Evolutionary conservation across 2,113 vertebrate species (phyloP).

Genomic region (Amphiprion percula): DNA sequence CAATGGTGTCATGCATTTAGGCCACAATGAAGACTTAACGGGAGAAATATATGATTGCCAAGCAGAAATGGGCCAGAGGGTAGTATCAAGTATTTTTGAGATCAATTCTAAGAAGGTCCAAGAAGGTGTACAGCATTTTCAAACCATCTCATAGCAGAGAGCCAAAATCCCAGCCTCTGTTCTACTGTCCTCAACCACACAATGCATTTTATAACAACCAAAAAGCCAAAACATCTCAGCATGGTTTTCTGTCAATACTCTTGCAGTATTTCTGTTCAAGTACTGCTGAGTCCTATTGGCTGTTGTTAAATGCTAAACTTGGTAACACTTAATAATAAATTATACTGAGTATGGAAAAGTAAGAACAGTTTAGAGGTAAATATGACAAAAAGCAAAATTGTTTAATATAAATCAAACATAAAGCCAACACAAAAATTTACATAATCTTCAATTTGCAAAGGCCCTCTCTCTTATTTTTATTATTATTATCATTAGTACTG

Average conservation of each 20-base stretch:
- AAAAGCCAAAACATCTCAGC: background rate
- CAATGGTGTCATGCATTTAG: constrained; percentile 73
- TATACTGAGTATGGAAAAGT: no score
- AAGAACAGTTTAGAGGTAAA: no score
- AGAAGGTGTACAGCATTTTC: constrained; percentile 26
- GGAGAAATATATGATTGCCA: constrained; percentile 1
- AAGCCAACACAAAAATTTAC: no score
- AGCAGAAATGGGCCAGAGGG: constrained; percentile 45
- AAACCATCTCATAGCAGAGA: constrained; percentile 33
- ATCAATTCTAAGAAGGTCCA: constrained; percentile 27
- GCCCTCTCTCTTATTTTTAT: no score
- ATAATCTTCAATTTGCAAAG: no score
- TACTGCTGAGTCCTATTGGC: background rate
- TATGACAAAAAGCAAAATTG: no score
- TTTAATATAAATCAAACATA: no score
- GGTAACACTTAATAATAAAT: background rate
- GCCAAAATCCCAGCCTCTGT: constrained; percentile 12
- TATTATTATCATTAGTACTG: no score
- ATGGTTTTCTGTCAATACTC: no score
- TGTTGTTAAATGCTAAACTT: background rate
- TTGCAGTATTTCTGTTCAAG: no score
- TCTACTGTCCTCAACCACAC: background rate
- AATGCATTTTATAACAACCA: constrained; percentile 6
- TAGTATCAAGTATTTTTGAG: constrained; percentile 21
- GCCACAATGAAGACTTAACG: constrained; percentile 52